Base-by-base conservation (phyloP, 92 coral and sea anemone species). In the Isaurus tuberculatus region DNA sequence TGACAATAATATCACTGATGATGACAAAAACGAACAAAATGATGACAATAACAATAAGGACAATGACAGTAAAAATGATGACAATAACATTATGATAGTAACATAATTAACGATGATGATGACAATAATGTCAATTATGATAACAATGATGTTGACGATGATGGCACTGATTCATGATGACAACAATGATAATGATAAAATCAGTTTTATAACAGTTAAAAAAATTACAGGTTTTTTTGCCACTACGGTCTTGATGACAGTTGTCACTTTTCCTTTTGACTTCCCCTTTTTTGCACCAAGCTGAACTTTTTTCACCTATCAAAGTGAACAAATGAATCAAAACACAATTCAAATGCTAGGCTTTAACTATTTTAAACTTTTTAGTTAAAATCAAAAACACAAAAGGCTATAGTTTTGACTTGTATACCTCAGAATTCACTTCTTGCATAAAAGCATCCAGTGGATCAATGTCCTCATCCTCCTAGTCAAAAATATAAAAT, bases 401-500 rank as follows among this genome's bases (percentile, higher is more conserved):
- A 15, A 30, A 3, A 28, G 8, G 15, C 1, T 44, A 2, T 10
- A 3, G 26, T 19, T 49, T 57, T 13, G 16, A 53, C 8, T 55
- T 30, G 29, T 87, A 48, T 48, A 92, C 99, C 96, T 96, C 93
- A 49, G 87, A 88, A 53, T 88, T 89, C 8, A 96, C 99, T n/a
- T 90, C 93, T 19, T 93, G 94, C 99, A 96, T 96, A 72, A 96
- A 96, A 2, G 99, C 98, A 87, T 96, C 99, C 72, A 96, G 80
- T 3, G 99, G 94, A 66, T 96, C 99, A 28, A 89, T 65, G 17
- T 96, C 93, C 40, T 90, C 93, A 87, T 88, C 91, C 86, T 95
- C 65, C 72, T 66, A 75, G 66, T 49, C 32, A 36, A 51, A 33
- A 49, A 57, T 67, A 78, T 33, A 30, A 43, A n/a, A n/a, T n/a